Percentiles rank a stretch among this genome's conserved stretches.
phyloP scores from a whole-genome alignment of 1,140 invertebrate genomes.

The Drosophila ohnishii region DNA sequence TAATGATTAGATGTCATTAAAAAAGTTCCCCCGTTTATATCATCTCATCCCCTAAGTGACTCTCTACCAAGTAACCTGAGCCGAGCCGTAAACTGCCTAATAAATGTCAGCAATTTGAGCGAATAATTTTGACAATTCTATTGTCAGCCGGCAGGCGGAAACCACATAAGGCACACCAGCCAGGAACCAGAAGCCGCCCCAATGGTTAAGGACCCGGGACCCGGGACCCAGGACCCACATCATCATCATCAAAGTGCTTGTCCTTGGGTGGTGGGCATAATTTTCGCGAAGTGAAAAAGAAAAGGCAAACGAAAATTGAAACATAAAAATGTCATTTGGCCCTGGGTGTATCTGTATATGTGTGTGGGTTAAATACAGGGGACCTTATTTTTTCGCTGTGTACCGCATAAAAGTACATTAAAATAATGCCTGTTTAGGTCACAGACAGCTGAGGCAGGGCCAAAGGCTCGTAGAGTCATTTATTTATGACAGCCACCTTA shows the following conservation, averaged over 20 bases:
- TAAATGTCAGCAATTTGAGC: constrained; percentile 72
- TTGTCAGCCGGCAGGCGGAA: constrained; percentile 51
- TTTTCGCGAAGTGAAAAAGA: constrained; percentile 47
- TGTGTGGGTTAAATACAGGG: constrained; percentile 51
- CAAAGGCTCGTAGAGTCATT: constrained; percentile 61
- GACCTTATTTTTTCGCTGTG: constrained; percentile 43
- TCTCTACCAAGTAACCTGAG: constrained; percentile 38
- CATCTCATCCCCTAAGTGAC: constrained; percentile 27
- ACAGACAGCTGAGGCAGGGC: constrained; percentile 64
- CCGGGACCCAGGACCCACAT: constrained; percentile 3
- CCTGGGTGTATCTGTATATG: background rate
- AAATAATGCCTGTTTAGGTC: constrained; percentile 69
- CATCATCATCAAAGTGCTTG: constrained; percentile 36
- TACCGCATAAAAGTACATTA: constrained; percentile 74
- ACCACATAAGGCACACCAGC: constrained; percentile 17
- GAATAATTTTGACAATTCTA: constrained; percentile 78
- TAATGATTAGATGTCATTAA: constrained; percentile 7
- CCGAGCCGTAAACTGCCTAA: constrained; percentile 46
- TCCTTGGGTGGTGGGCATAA: constrained; percentile 41
- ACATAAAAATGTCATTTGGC: constrained; percentile 71
- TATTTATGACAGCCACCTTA: constrained; percentile 61
- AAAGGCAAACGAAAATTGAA: constrained; percentile 39
- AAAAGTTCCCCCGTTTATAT: constrained; percentile 2
- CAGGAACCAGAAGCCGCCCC: background rate
- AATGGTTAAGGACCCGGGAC: constrained; percentile 4